These are phyloP conservation scores for Garrulus glandarius DNA, from an alignment of 2,797 vertebrate species.

Conservation along the genomic window DNA sequence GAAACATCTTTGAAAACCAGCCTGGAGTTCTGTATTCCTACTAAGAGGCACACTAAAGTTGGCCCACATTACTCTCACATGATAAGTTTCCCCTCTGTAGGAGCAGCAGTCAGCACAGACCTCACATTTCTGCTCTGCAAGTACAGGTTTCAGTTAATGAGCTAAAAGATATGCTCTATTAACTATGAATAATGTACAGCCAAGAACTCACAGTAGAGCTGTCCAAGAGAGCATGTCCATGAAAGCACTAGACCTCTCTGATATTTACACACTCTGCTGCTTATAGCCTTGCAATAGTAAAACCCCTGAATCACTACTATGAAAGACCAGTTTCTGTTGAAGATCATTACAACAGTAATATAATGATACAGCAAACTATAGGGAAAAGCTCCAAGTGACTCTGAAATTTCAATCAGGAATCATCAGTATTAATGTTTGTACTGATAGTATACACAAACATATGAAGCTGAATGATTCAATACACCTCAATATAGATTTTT, in stretches of 20 bases:
- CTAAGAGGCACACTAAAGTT: background rate
- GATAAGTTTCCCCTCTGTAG: background rate
- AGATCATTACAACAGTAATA: background rate
- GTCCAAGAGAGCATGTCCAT: background rate
- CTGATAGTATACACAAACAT: background rate
- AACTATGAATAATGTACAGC: background rate
- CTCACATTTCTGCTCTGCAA: background rate
- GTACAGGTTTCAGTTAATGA: background rate
- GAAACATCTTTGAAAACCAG: background rate
- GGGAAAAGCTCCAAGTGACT: background rate
- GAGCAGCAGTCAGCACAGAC: background rate
- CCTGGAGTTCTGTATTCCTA: background rate
- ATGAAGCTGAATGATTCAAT: background rate
- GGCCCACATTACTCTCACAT: background rate
- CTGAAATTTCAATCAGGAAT: background rate
- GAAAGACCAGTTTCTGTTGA: background rate
- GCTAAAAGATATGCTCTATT: background rate
- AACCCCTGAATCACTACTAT: fast-evolving
- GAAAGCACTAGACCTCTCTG: background rate
- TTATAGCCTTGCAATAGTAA: background rate
- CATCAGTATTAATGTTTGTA: background rate
- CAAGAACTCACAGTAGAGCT: background rate
- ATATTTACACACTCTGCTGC: background rate
- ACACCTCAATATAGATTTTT: background rate
- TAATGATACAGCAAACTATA: fast-evolving